Evolutionary conservation across 2,888 invertebrate species (phyloP), one percentile per base, ranked within the genome.

Genomic region (Campoplex capitator): DNA sequence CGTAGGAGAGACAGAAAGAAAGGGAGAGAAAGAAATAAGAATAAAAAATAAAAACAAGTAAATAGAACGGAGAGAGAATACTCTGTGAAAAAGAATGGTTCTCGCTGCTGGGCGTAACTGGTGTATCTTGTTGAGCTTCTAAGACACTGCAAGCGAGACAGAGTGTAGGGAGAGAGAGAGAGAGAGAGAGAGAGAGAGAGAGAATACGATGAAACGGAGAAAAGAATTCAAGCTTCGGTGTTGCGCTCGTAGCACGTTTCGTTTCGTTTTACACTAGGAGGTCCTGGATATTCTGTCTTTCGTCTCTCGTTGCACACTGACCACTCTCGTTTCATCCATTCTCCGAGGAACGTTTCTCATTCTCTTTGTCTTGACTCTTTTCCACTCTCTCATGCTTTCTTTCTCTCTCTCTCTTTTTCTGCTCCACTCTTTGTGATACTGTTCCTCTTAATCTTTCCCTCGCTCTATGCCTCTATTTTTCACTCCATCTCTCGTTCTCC

Each of bases 221-320:
- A 77, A 54, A 18, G 45, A 76, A 38, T 54, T 35, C 51, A 48
- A 82, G 78, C 56, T 73, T 42, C 42, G 78, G 42, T 58, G 68
- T 80, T 83, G 67, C 80, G 77, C 78, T 74, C 45, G 81, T 68
- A 77, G 87, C 88, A 87, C 87, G 83, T 85, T 79, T 81, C 82
- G 86, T 48, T 88, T 62, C 86, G 68, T 54, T 82, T 79, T 79
- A 79, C 65, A 65, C 28, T 42, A 38, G 74, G 16, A 42, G 65
- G 35, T 75, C 45, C 48, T 65, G 32, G 48, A 73, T 79, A 32
- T 45, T 48, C 70, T 56, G 58, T 32, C 48, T 48, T 75, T 23
- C 58, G 42, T 68, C 51, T 78, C 65, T 65, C 81, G 68, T 75
- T 82, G 83, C 65, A 65, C 58, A 65, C 58, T 54, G 74, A 74